Base-by-base conservation (phyloP, 2,888 invertebrate genomes). In the Dione juno region DNA sequence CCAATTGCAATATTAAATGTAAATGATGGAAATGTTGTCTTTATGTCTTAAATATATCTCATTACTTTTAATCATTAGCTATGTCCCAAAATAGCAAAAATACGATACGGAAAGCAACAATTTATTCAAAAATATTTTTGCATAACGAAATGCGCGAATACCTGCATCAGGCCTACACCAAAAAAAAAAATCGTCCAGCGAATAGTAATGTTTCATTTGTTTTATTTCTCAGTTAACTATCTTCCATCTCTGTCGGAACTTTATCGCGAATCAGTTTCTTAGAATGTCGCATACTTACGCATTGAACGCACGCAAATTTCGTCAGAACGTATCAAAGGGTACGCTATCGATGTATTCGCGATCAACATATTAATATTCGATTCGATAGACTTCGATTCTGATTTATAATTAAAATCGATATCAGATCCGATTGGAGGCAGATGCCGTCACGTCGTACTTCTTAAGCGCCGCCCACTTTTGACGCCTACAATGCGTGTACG, bases 341-440 rank as follows among this genome's bases (percentile, higher is more conserved):
- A 81, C 79, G 84, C 82, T 89, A 90, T 89, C 90, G 80, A 75
- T 79, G 80, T 84, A 78, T 82, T 84, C 85, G 88, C 90, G 88
- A 92, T 90, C 92, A 85, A 87, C 86, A 88, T 92, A 90, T 91
- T 92, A 92, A 91, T 89, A 92, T 91, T 91, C 91, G 89, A 92
- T 91, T 90, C 90, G 89, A 91, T 91, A 86, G 84, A 87, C 83
- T n/a, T 81, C 85, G 88, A 84, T 87, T 67, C 87, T 89, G 89
- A 90, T 90, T 91, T 90, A 91, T 92, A 92, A 92, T 92, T 92
- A 91, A 90, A 90, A 90, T 88, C 85, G 89, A 90, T 90, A 92
- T 91, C 72, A 85, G 86, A 88, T 90, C 80, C 84, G 90, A 91
- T 91, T 90, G 90, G 89, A 82, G 81, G 86, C 85, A 88, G 89